Conservation (phyloP, 2,888 invertebrate genomes). For the Polylopha cassiicola region DNA sequence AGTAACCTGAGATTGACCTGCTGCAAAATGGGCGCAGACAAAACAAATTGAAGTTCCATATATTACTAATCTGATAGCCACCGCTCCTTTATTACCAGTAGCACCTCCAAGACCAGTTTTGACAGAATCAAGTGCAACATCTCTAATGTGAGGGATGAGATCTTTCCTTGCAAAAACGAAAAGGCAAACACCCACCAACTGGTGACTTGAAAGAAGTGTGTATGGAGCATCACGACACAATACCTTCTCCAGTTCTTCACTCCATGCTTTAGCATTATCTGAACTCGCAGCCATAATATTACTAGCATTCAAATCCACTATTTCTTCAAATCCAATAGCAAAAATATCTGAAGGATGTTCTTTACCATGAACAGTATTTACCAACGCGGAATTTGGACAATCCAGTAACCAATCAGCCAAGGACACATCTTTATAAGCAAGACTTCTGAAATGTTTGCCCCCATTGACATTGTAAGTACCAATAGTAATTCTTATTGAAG, state of each 20-base stretch:
- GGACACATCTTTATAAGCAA: slow-evolving; percentile 93
- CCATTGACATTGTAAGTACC: slow-evolving; percentile 99
- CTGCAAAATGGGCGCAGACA: slow-evolving; percentile 99
- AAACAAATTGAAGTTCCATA: slow-evolving; percentile 97
- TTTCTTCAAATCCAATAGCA: slow-evolving; percentile 99
- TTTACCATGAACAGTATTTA: slow-evolving; percentile 65
- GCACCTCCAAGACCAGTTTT: slow-evolving; percentile 99
- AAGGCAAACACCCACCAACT: slow-evolving; percentile 97
- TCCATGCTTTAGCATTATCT: slow-evolving; percentile 96
- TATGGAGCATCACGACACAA: slow-evolving; percentile 92
- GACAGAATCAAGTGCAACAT: slow-evolving; percentile 96
- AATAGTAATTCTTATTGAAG: slow-evolving; percentile 86
- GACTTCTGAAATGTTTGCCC: slow-evolving; percentile 97
- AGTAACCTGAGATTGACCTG: slow-evolving; percentile 96
- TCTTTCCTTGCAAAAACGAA: slow-evolving; percentile 95
- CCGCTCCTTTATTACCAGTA: slow-evolving; percentile 98
- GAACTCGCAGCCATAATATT: slow-evolving; percentile 97
- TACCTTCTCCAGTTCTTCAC: slow-evolving; percentile 94
- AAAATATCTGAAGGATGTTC: slow-evolving; percentile 91
- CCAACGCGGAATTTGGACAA: slow-evolving; percentile 78
- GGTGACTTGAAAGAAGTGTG: slow-evolving; percentile 93
- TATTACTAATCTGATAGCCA: slow-evolving; percentile 93
- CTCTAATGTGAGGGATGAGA: slow-evolving; percentile 91
- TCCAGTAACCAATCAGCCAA: slow-evolving; percentile 94
- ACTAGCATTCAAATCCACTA: slow-evolving; percentile 98